Evolutionary conservation across 2,888 invertebrate species (phyloP), one percentile per base, ranked within the genome.

Genomic region (Chesias legatella): DNA sequence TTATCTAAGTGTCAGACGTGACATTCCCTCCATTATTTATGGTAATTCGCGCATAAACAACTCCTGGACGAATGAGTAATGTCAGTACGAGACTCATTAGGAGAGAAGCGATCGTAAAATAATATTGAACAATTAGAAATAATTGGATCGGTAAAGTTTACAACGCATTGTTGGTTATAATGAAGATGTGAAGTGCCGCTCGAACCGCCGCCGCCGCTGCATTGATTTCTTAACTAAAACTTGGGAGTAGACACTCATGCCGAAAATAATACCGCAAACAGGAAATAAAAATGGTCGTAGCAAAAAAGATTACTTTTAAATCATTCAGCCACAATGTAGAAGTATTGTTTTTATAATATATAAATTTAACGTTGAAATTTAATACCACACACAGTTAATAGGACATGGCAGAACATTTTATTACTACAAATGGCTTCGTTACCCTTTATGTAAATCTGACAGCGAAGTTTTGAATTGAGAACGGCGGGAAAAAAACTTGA

Each of bases 61-160:
- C 44, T 35, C 39, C 39, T 42, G 32, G 36, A 28, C 30, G 40
- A 37, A 54, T 44, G 38, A 47, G 38, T 50, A 53, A 56, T 55
- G 50, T 51, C 33, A 27, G 43, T 29, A 47, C 39, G 33, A 43
- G 41, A 52, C 39, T 53, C 51, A 44, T 58, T 53, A 52, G 52
- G 35, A 43, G 35, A 27, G 39, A 44, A 43, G 37, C 31, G 52
- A 22, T 41, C 43, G 39, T 47, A 43, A 47, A 53, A 26, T 43
- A 43, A 17, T 20, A 8, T 22, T 34, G 38, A 67, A 79, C 78
- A 82, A 83, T 82, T 73, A 77, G 74, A 61, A 70, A 75, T 79
- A 75, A 79, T 51, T 49, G 56, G 36, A 33, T 47, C 47, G 44
- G 58, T 52, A 40, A 43, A 50, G 46, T 63, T 77, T 67, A 77